Conservation (phyloP, 30 jellyfish, hydroid and myxozoan genomes). For the Euphysa ruthae region DNA sequence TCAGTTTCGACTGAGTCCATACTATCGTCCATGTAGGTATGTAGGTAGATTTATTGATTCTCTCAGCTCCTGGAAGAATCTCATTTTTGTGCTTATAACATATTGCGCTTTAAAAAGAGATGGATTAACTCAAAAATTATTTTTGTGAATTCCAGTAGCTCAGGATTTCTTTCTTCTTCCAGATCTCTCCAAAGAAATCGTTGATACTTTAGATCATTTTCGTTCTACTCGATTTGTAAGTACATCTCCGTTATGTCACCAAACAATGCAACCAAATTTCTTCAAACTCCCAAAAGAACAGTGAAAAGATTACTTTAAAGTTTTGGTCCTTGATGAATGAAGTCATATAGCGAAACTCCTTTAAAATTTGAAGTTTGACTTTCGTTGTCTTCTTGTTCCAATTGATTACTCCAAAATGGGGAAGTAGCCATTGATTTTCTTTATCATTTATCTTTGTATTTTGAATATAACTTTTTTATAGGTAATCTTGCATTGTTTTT, state of each 20-base stretch:
- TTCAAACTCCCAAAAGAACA: background rate
- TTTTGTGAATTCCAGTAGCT: background rate
- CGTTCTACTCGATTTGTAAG: background rate
- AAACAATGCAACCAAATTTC: background rate
- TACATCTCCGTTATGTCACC: slow-evolving; percentile 1
- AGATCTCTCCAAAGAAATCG: background rate
- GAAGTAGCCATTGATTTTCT: background rate
- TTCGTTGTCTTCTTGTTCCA: background rate
- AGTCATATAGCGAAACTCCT: background rate
- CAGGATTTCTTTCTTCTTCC: background rate
- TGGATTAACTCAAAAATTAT: background rate
- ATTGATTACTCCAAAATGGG: background rate
- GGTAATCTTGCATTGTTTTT: too few relatives aligned
- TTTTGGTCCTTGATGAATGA: slow-evolving; percentile 1
- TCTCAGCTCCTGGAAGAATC: too few relatives aligned
- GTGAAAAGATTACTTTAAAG: background rate
- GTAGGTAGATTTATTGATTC: background rate
- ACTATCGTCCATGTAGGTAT: background rate
- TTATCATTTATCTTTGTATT: background rate
- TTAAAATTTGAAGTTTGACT: background rate
- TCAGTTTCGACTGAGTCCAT: slow-evolving; percentile 6
- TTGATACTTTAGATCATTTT: background rate
- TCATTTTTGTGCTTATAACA: background rate
- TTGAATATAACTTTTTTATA: background rate
- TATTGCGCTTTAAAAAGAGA: background rate